Evolutionary conservation across 2,888 invertebrate genomes (phyloP).

Genomic region (Aleiodes alternator): DNA sequence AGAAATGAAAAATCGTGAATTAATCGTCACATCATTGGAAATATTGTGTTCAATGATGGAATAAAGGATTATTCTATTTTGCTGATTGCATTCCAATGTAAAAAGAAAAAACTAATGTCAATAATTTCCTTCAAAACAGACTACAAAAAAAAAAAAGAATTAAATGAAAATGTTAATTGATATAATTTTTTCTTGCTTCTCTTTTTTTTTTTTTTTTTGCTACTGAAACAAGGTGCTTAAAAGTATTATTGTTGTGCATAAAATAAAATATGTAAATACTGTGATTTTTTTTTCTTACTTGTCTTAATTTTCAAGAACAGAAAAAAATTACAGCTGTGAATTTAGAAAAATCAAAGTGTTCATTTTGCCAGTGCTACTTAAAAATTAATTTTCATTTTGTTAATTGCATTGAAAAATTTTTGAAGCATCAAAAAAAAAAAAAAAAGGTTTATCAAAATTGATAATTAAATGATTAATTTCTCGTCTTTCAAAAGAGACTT

Average conservation of each 20-base stretch:
- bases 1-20: not conserved
- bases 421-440: no score
- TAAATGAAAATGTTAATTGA: no score
- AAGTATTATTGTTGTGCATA: constrained; percentile 26
- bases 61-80: not conserved
- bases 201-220: constrained; percentile 4
- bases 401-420: not conserved
- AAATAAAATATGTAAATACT: not conserved
- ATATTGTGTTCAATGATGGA: not conserved
- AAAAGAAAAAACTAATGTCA: constrained; percentile 12
- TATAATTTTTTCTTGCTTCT: no score
- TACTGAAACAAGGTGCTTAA: constrained; percentile 30
- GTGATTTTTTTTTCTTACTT: no score
- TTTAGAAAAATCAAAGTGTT: no score
- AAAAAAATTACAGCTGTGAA: no score
- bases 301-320: no score
- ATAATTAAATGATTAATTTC: no score
- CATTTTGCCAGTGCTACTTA: no score
- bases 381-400: not conserved
- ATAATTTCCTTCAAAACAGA: not conserved
- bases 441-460: no score
- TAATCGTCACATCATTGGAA: no score
- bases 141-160: not conserved
- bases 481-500: no score
- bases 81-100: constrained; percentile 28